Evolutionary conservation across 1,140 invertebrate species (phyloP).

Genomic region (Cotesia chilonis): DNA sequence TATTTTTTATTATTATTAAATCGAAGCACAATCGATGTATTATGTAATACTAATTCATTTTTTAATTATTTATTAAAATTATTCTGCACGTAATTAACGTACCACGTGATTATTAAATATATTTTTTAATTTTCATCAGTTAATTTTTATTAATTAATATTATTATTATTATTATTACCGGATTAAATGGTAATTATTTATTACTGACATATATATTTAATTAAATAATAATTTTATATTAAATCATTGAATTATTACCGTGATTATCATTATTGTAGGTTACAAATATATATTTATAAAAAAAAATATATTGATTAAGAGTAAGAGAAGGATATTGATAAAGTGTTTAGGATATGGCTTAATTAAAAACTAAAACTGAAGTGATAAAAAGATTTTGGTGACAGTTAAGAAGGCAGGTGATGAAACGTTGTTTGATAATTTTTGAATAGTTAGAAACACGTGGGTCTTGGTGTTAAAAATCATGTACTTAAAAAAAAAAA

Average conservation of each 20-base stretch:
- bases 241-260: slow-evolving; percentile 6
- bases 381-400: slow-evolving; percentile 14
- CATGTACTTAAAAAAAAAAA: background rate
- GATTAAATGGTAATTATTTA: background rate
- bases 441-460: slow-evolving; percentile 53
- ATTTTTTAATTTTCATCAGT: slow-evolving; percentile 14
- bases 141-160: slow-evolving; percentile 16
- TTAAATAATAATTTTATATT: background rate
- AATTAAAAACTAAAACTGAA: slow-evolving; percentile 13
- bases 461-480: slow-evolving; percentile 25
- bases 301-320: slow-evolving; percentile 27
- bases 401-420: slow-evolving; percentile 3
- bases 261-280: slow-evolving; percentile 15
- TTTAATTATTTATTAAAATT: slow-evolving; percentile 24
- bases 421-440: slow-evolving; percentile 52
- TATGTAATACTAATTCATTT: slow-evolving; percentile 9
- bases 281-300: slow-evolving; percentile 12
- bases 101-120: slow-evolving; percentile 29
- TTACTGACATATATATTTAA: background rate
- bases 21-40: slow-evolving; percentile 26
- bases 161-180: slow-evolving; percentile 14
- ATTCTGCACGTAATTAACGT: slow-evolving; percentile 29
- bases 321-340: background rate
- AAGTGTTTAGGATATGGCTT: background rate
- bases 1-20: slow-evolving; percentile 33